Percentiles rank a stretch among this genome's conserved stretches.
Evolutionary conservation across 2,888 invertebrate species (phyloP).

Genomic region (Drosophila mercatorum): DNA sequence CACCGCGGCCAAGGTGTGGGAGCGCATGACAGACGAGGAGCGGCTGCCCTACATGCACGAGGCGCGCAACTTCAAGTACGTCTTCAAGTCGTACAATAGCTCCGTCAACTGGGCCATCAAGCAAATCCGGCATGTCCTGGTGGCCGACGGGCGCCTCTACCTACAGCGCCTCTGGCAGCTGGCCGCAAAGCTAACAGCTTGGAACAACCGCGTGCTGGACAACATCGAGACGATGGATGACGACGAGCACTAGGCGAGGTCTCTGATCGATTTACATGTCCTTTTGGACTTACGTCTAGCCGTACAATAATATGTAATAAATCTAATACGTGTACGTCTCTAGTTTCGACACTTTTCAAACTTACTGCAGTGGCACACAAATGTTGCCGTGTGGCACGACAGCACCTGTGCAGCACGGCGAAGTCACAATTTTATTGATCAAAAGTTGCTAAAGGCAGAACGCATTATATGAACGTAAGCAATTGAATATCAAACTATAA

Average conservation of each 20-base stretch:
- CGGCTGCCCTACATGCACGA: constrained; percentile 19
- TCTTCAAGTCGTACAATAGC: constrained; percentile 17
- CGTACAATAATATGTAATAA: background rate
- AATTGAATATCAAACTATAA: constrained; percentile 41
- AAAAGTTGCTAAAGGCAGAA: constrained; percentile 58
- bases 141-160: background rate
- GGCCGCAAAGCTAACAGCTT: constrained; percentile 13
- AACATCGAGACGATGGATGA: background rate
- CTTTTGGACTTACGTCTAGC: background rate
- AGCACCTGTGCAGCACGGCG: constrained; percentile 41
- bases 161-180: constrained; percentile 9
- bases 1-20: constrained; percentile 31
- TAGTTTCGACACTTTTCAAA: constrained; percentile 4
- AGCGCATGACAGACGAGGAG: constrained; percentile 1
- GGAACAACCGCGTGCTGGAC: constrained; percentile 23
- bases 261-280: background rate
- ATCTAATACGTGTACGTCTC: background rate
- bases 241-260: background rate
- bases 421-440: constrained; percentile 71
- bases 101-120: constrained; percentile 25
- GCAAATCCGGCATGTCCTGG: constrained; percentile 2
- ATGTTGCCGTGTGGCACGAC: background rate
- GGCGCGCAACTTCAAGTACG: constrained; percentile 16
- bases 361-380: background rate
- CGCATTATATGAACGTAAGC: constrained; percentile 49